Base-by-base conservation (phyloP, 64 coral and sea anemone species). In the Porites australiensis region DNA sequence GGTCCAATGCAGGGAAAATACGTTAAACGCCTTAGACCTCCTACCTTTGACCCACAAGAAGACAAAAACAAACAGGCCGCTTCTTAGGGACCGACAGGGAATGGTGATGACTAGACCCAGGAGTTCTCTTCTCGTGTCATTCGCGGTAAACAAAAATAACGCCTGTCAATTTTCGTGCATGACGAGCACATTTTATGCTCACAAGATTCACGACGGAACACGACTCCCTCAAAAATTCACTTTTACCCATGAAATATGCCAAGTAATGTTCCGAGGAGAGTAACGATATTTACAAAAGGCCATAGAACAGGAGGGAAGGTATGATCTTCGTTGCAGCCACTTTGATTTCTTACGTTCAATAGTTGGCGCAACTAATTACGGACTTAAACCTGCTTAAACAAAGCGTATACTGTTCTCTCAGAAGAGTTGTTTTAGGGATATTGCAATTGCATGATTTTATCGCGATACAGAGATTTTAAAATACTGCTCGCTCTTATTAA, bases 281-380 rank as follows among this genome's bases (percentile, higher is more conserved):
- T 84, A 44, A 84, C 63, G 7, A 10, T 84, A 8, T 21, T 84
- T 84, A 45, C 63, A 16, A 84, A 84, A 23, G 81, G 63, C 23
- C 22, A 16, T 53, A 13, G 15, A 1, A 13, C 18, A 19, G 61
- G 45, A 21, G 81, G 81, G 51, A 84, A 84, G 81, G 81, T 84
- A 13, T 16, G 59, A 44, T 65, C 27, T 23, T 68, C 7, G n/a
- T 12, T 64, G 13, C 13, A 16, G 6, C 19, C 61, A 15, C 6
- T 68, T 64, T 51, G 9, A 2, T 67, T 50, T 84, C 14, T 22
- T 37, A 37, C 27, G 0, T 37, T 37, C 27, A 37, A 37, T 37
- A 37, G 0, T 37, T 37, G 27, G 27, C 27, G 27, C 27, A 37
- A 37, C 27, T 37, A 37, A 37, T 37, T 37, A 37, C 27, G 27